Conservation (phyloP, 2,888 invertebrate genomes). For the Ephialtes manifestator region DNA sequence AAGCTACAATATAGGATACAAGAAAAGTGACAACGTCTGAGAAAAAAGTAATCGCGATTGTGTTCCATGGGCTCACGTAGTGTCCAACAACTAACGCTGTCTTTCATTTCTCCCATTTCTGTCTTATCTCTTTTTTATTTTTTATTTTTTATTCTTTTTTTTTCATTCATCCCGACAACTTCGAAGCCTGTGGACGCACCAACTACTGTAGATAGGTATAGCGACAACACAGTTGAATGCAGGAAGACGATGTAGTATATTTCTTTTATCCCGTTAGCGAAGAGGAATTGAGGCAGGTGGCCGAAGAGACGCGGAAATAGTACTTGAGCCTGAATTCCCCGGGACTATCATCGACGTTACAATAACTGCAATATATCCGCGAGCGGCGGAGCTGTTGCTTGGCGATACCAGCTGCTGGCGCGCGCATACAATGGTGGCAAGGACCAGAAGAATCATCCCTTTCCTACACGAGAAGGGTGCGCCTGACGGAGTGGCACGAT, state of each 20-base stretch:
- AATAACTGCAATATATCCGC: constrained; percentile 81
- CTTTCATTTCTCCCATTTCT: constrained; percentile 28
- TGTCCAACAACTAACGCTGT: not conserved
- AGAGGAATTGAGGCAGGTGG: constrained; percentile 65
- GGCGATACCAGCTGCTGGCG: constrained; percentile 71
- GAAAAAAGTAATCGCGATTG: constrained; percentile 38
- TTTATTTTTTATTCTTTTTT: not conserved
- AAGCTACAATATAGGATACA: constrained; percentile 14
- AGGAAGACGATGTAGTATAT: constrained; percentile 36
- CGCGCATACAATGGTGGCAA: constrained; percentile 3
- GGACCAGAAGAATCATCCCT: constrained; percentile 64
- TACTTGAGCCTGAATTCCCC: constrained; percentile 74
- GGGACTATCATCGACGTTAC: constrained; percentile 81
- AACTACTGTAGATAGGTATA: constrained; percentile 12
- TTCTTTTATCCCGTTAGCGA: constrained; percentile 51
- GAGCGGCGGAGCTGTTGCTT: constrained; percentile 74
- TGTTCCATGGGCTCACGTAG: not conserved
- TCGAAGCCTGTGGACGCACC: not conserved
- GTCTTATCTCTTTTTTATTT: constrained; percentile 27
- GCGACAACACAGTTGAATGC: constrained; percentile 30
- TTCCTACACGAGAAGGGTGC: constrained; percentile 53
- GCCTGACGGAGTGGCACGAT: constrained; percentile 73
- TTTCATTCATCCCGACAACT: constrained; percentile 59
- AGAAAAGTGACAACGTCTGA: constrained; percentile 3
- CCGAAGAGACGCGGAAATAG: constrained; percentile 66